A percentile compares a stretch with the other conserved stretches of the same genome.
phyloP scores from a whole-genome alignment of 2,113 vertebrate genomes.

The Tauraco erythrolophus region DNA sequence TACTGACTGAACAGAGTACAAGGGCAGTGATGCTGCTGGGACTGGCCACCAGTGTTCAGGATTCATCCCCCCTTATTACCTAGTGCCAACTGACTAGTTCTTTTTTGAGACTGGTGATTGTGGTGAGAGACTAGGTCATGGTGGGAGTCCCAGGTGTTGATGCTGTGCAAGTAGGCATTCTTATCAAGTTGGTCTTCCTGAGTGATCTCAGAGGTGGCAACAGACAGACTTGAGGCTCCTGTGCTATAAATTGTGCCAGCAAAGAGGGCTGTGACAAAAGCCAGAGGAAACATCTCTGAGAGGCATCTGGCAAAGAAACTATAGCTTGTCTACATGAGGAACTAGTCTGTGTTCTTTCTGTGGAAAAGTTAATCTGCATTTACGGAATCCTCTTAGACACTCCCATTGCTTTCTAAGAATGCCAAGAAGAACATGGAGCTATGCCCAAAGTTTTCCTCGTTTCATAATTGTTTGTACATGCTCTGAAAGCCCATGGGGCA shows the following conservation, averaged over 20 bases:
- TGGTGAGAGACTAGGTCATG: background rate
- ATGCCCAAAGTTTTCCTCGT: background rate
- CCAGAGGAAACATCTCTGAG: background rate
- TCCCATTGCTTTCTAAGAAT: constrained; percentile 14
- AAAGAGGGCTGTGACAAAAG: background rate
- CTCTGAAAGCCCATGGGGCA: background rate
- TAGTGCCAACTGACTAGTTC: background rate
- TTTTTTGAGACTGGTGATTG: background rate
- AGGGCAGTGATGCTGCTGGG: background rate
- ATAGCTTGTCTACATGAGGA: background rate
- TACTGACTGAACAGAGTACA: background rate
- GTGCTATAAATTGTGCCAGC: background rate
- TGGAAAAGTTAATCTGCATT: background rate
- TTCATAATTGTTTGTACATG: background rate
- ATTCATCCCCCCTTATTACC: background rate
- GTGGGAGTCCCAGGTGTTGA: background rate
- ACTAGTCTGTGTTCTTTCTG: background rate
- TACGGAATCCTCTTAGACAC: background rate
- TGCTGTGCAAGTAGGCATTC: background rate
- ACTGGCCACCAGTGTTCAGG: background rate
- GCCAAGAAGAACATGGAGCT: background rate
- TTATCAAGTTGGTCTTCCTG: fast-evolving
- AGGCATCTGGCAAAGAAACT: background rate
- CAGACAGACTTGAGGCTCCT: background rate
- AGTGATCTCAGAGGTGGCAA: background rate